These are phyloP conservation scores for Tarsius wallacei DNA, from an alignment of 2,797 vertebrate species.

Conservation along the genomic window DNA sequence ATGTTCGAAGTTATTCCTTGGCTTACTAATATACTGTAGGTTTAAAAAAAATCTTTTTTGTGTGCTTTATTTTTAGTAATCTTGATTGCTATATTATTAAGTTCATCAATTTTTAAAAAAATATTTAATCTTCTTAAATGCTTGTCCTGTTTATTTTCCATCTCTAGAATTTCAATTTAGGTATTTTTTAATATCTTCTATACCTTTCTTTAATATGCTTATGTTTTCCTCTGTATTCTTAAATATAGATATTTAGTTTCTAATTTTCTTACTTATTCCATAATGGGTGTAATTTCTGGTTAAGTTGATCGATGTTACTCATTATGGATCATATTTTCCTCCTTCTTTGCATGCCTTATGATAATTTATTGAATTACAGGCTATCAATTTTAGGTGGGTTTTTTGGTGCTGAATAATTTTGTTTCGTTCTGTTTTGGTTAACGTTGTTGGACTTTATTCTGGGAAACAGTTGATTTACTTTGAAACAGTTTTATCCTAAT, in stretches of 20 bases:
- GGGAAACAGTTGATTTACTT: not conserved
- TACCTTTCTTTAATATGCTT: not conserved
- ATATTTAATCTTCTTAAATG: not conserved
- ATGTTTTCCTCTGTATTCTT: not conserved
- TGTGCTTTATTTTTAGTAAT: not conserved
- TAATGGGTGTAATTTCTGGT: not conserved
- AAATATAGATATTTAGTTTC: not conserved
- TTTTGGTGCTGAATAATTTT: not conserved
- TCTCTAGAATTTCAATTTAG: not conserved
- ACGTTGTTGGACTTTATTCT: not conserved
- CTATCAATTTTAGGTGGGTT: not conserved
- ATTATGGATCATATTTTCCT: not conserved
- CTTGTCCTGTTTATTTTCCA: not conserved
- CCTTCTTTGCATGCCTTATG: not conserved
- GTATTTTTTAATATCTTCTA: not conserved
- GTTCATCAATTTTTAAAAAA: not conserved
- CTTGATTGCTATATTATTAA: not conserved
- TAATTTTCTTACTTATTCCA: not conserved
- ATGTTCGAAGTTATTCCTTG: not conserved
- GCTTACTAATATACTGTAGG: not conserved
- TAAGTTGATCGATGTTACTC: not conserved
- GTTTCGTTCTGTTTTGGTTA: not conserved
- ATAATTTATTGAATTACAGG: not conserved
- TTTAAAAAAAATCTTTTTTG: not conserved
- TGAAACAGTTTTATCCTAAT: not conserved